Base-by-base conservation (phyloP, 2,113 vertebrate species). In the Paracyprichromis sp. region DNA sequence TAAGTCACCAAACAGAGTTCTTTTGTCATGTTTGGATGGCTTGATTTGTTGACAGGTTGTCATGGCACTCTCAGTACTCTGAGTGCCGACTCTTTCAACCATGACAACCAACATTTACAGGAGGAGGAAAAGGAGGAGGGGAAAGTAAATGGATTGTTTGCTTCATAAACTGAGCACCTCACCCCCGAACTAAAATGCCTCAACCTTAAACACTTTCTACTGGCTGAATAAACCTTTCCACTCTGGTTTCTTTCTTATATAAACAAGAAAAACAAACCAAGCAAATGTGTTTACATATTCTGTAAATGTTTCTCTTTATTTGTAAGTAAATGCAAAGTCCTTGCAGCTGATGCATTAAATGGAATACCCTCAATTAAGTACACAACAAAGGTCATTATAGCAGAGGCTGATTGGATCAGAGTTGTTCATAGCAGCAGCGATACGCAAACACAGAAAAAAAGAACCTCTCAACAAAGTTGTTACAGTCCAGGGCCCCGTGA, bases 271-370 rank as follows among this genome's bases (percentile, higher is more conserved):
- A 79, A 86, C 90, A 85, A 89, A 80, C 34, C 54, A 86, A 80
- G 59, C 8, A 19, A 78, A 63, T 57, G 71, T 76, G 24, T 57
- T 92, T 87, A 94, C 91, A 92, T 94, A 89, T 94, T 93, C 90
- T 94, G 92, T 90, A 95, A 96, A 96, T 96, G 92, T 95, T 92
- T 90, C 76, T 92, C 92, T 97, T 97, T 96, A 96, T 96, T 97
- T 93, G 92, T 94, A 94, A 95, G 91, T 96, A 92, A 95, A 96
- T 95, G 95, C 91, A 96, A 95, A 96, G 92, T 95, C 89, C 88
- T 95, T 91, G 93, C 92, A 95, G 92, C 92, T 88, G 93, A 95
- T 93, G 95, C 94, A 94, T 94, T 94, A 92, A 95, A 95, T 94
- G 92, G 86, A 94, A 94, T 92, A 90, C 80, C 82, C 84, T 94